Base-by-base conservation (phyloP, 2,113 vertebrate genomes). In the Pteronura brasiliensis region DNA sequence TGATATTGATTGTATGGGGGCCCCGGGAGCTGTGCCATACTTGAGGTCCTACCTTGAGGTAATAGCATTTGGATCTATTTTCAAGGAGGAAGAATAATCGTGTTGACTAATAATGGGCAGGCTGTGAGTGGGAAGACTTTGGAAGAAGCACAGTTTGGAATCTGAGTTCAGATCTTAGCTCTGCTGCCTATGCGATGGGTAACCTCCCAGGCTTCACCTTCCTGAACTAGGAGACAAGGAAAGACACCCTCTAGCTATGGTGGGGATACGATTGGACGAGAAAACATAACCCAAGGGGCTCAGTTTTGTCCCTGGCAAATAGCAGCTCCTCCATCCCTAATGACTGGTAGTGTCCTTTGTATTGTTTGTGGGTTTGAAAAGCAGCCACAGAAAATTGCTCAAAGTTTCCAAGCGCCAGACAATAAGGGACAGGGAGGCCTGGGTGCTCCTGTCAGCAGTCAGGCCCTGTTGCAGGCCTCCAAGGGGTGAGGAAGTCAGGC, bases 151-250 rank as follows among this genome's bases (percentile, higher is more conserved):
- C 6, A 4, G 13, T 89, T 92, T 29, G 12, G 61, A 93, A 59
- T 36, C 14, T 88, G 85, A 47, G 39, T 80, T 98, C 95, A 93
- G 42, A 71, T 95, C n/a, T n/a, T 91, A 61, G 77, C 79, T 67
- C 36, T 93, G 23, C 67, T 71, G 4, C 65, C 61, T 59, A 9
- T 11, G 72, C 94, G n/a, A 42, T 74, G 29, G 95, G 85, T 94
- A 91, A 59, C 5, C n/a, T 92, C 85, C 72, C 34, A 34, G 67
- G 65, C 76, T 71, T 98, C 92, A 71, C 71, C 93, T 97, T 82
- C 77, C 67, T 55, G 88, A 82, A 61, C 49, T 97, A 49, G 92
- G 87, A 97, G 97, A 92, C 79, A 96, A 90, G 80, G 71, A 88
- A 93, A 90, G 7, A 85, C n/a, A 59, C 88, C 88, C 29, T 82